Evolutionary conservation across 2,113 vertebrate species (phyloP), one percentile per base, ranked within the genome.

Genomic region (Halichoeres trimaculatus): DNA sequence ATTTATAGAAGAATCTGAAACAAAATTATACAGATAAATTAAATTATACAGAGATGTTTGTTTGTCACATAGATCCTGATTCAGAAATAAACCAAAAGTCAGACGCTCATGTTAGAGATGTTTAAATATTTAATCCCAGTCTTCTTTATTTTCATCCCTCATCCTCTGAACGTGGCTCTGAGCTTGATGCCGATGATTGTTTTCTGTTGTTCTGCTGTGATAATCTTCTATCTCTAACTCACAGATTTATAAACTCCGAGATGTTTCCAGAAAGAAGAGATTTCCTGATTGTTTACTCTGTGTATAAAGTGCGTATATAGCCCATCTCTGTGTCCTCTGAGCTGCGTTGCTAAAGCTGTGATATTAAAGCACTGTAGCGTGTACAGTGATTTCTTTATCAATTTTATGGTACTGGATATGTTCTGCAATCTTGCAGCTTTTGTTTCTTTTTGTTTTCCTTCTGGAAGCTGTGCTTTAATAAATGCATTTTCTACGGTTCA

Each of bases 401-500:
- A 83, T 93, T 93, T 90, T 92, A 88, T 93, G 92, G 83, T 94
- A 90, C 74, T 81, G 70, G 63, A 91, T 92, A 86, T 93, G 85
- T 93, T 91, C 91, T 94, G 92, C 91, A 90, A 81, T 91, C 76
- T 81, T 93, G 90, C 90, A 91, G 91, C 60, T 87, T 78, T 84
- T 89, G 54, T 75, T 75, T 16, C 5, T 81, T 40, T 81, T 52
- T 68, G 64, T 83, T 90, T 86, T 24, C 88, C 81, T 90, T 91
- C 70, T 90, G 82, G 74, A 88, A 86, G 85, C 72, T 78, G 88
- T 91, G 92, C 88, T 93, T 93, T 92, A 94, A 94, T 94, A 94
- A 94, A 94, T 80, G 83, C 66, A 52, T 92, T 93, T 94, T 92
- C 76, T 92, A 92, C 62, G 23, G 74, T 84, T 87, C 66, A 84